phyloP scores from a whole-genome alignment of 2,797 vertebrate genomes.

The Enteromius fasciolatus region DNA sequence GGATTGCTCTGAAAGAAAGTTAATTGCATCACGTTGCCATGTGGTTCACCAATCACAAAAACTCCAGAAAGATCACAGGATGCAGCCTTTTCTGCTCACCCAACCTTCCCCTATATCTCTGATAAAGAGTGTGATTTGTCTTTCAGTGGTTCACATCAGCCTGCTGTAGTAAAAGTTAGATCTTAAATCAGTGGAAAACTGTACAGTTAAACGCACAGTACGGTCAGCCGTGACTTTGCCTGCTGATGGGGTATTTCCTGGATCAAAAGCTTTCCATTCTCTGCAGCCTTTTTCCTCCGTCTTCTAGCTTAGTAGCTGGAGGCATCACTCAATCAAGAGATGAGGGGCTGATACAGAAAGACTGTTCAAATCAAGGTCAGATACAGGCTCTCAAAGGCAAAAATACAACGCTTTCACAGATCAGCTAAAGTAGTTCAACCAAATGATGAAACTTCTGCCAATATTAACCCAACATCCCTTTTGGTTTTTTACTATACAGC shows the following conservation, averaged over 20 bases:
- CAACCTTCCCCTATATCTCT: background rate
- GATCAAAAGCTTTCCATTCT: constrained; percentile 15
- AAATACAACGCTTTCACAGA: background rate
- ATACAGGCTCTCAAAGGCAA: background rate
- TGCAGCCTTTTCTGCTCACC: background rate
- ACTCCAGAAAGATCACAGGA: constrained; percentile 7
- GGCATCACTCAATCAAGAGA: constrained; percentile 16
- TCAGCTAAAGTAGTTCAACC: background rate
- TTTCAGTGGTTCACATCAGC: constrained; percentile 4
- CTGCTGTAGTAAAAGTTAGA: constrained; percentile 13
- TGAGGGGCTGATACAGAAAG: constrained; percentile 8
- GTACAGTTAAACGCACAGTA: background rate
- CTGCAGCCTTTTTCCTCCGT: background rate
- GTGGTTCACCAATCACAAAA: constrained; percentile 16
- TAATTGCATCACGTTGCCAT: constrained; percentile 24
- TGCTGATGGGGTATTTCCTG: constrained; percentile 14
- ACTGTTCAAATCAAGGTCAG: constrained; percentile 1
- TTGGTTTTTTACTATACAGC: background rate
- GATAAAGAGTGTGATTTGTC: constrained; percentile 1
- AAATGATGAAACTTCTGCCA: background rate
- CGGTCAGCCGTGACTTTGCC: constrained; percentile 1
- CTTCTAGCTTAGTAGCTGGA: background rate
- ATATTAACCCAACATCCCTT: background rate
- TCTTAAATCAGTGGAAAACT: constrained; percentile 21
- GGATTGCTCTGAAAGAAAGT: background rate